Base-by-base conservation (phyloP, 1,140 invertebrate species). In the Pseudoatta argentina region DNA sequence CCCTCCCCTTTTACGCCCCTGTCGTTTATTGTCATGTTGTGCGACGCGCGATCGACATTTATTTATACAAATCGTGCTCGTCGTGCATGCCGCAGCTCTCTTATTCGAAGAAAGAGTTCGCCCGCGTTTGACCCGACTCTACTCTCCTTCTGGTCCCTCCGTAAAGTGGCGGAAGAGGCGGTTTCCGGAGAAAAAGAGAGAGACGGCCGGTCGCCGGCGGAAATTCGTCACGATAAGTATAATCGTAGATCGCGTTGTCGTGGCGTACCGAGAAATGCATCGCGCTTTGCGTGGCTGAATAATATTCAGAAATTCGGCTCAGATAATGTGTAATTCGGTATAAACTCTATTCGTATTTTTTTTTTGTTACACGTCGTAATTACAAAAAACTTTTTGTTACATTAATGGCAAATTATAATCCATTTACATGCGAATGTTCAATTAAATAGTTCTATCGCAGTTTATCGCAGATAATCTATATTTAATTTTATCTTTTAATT, bases 211-310 rank as follows among this genome's bases (percentile, higher is more conserved):
- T 73, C 21, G 55, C 48, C 48, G 73, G 48, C 89, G 89, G 89
- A 91, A 88, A 91, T 88, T 91, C 83, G 44, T 61, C 66, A 87
- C 78, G 89, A 91, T 91, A 91, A 90, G 89, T 75, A 86, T 86
- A 90, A 90, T 89, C 89, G 86, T 30, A n/a, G 24, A 48, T 39
- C n/a, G 69, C 51, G 39, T 63, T 10, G 39, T 63, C 10, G 34
- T 61, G n/a, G 16, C 55, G 34, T 44, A 59, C 59, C 2, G 39
- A 51, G 39, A 48, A 55, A 55, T n/a, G 27, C 34, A 6, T 69
- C 44, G 30, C 77, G 64, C 8, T n/a, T 55, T 57, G 30, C 77
- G 63, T 55, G 63, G 30, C n/a, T 39, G 8, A 55, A 53, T 55
- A 39, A 69, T 34, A 69, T 51, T 53, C 63, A 14, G 0, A 55